Base-by-base conservation (phyloP, 1,140 invertebrate species). In the Drosophila busckii region DNA sequence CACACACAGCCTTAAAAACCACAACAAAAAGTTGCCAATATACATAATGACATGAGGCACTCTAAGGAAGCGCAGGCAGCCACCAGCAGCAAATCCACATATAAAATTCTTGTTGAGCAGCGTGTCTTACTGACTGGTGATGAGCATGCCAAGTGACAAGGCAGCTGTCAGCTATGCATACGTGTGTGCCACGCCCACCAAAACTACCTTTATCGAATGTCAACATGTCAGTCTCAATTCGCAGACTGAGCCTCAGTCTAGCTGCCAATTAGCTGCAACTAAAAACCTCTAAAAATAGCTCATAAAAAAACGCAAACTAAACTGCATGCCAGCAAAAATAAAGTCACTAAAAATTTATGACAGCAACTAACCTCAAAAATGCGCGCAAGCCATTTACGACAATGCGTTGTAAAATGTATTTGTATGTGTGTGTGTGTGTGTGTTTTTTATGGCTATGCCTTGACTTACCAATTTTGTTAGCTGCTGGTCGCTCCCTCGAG, bases 211-310 rank as follows among this genome's bases (percentile, higher is more conserved):
- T 64, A 82, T 82, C 70, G 73, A 73, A 69, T 82, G 75, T 69
- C 73, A 80, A 73, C 73, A 75, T 82, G 73, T 80, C 73, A 80
- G n/a, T n/a, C n/a, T n/a, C n/a, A n/a, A n/a, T n/a, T n/a, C n/a
- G n/a, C n/a, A n/a, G n/a, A n/a, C n/a, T n/a, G n/a, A n/a, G n/a
- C n/a, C n/a, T n/a, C n/a, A n/a, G n/a, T n/a, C n/a, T n/a, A n/a
- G 75, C 75, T 73, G 69, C 75, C 73, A 80, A 80, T 80, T 80
- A 80, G 75, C n/a, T n/a, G n/a, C n/a, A n/a, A n/a, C n/a, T n/a
- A n/a, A n/a, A n/a, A n/a, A n/a, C n/a, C n/a, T n/a, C n/a, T n/a
- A n/a, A n/a, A n/a, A n/a, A n/a, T 22, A 22, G 38, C n/a, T 7
- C 8, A 41, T n/a, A 55, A 66, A 65, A 62, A 70, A 78, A 68